Evolutionary conservation across 2,113 vertebrate species (phyloP), one percentile per base, ranked within the genome.

Genomic region (Gadus macrocephalus): DNA sequence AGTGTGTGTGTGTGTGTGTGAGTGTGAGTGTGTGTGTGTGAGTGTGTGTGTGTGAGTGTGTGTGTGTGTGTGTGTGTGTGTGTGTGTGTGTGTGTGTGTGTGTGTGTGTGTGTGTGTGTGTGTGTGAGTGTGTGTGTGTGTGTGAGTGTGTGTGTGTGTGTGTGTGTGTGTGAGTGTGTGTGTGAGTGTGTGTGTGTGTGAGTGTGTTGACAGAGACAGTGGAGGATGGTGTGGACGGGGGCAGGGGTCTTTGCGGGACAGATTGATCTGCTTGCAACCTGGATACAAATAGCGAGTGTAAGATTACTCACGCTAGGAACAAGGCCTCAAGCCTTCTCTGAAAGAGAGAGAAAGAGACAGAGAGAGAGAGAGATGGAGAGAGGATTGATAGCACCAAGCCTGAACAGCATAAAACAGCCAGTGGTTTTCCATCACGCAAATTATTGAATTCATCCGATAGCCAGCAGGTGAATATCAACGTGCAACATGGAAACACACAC

Each of bases 261-360:
- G 59, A 55, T 55, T 55, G 53, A 55, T 55, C 53, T 55, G 53
- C 53, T 16, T 55, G 53, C 8, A 17, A 74, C 60, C 42, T 5
- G 27, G 68, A 53, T 27, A 70, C 61, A 27, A 12, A 15, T 71
- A 62, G 22, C 22, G 73, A 66, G 70, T 56, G 55, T 64, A 55
- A 4, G 67, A 78, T 77, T 73, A 68, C 68, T 25, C 19, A 7
- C 62, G 73, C 66, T 42, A 14, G 20, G 73, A 72, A 11, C 0
- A 5, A 62, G 9, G 42, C 12, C 66, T 14, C 4, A 20, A 74
- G 38, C 27, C 16, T 56, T 12, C 31, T 31, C 31, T 31, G 5
- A 31, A 31, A 31, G 31, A 31, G 38, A 77, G 69, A 31, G 55
- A n/a, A 28, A 35, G 25, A 53, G 22, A 9, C 31, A 63, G 20